Evolutionary conservation across 2,888 invertebrate genomes (phyloP).

Genomic region (Tinea semifulvella): DNA sequence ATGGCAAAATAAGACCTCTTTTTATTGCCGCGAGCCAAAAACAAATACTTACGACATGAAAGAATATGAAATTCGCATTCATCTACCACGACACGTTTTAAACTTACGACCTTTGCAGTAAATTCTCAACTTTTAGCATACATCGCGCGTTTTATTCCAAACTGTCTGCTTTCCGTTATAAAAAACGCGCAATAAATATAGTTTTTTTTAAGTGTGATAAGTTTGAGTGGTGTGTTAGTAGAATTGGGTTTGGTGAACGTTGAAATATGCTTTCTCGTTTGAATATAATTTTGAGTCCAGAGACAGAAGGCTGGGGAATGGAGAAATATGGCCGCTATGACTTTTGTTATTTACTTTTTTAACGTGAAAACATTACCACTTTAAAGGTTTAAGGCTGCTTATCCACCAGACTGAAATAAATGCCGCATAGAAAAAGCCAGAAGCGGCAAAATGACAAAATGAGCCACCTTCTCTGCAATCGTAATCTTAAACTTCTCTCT

Average conservation of each 20-base stretch:
- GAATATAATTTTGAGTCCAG: neutral
- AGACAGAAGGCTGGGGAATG: neutral
- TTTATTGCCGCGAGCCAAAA: neutral
- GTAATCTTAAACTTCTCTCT: no score
- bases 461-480: no score
- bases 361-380: no score
- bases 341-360: no score
- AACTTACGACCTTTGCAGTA: neutral
- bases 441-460: no score
- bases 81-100: neutral
- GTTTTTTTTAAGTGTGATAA: neutral
- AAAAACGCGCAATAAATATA: neutral
- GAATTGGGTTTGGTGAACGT: neutral
- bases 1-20: no score
- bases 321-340: neutral
- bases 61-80: neutral
- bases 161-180: neutral
- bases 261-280: conserved; percentile 4
- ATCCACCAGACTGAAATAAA: no score
- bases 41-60: neutral
- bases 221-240: neutral
- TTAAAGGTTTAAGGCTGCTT: no score
- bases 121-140: neutral
- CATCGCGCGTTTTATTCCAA: neutral
- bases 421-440: no score